Evolutionary conservation across 2,797 vertebrate genomes (phyloP), one percentile per base, ranked within the genome.

Genomic region (Phrynocephalus vlangalii): DNA sequence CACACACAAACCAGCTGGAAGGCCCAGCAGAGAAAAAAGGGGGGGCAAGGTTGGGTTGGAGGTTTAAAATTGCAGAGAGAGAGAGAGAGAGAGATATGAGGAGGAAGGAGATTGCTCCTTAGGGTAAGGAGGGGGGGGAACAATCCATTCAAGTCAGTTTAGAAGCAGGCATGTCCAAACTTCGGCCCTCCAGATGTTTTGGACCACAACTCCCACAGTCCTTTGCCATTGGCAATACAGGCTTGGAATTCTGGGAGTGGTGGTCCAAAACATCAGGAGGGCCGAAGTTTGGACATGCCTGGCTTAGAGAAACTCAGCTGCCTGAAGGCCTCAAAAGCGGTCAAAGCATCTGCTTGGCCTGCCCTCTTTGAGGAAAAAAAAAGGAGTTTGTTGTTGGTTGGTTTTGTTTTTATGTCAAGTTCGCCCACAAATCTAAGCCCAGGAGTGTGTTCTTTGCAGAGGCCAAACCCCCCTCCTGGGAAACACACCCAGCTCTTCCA

Each of bases 81-180:
- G 70, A 38, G 18, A 26, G 15, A 18, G 44, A 78, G 20, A 6
- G 33, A 20, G 20, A 26, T 26, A 16, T 24, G 44, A 15, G 82
- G 87, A 2, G 28, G 89, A 83, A 90, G 91, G 95, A 95, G 89
- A 91, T 75, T 60, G 60, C 72, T 38, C 8, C 18, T 33, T 38
- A 38, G 18, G 8, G 26, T 76, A 8, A 11, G 56, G 83, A 16
- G 3, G 1, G 30, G 68, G 93, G 94, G 94, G 91, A 91, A 92
- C 5, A 93, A 83, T 92, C 82, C 93, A 75, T 94, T 97, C 97
- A 97, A 96, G 96, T 97, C 95, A 96, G 95, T 96, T 96, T 96
- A 95, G 96, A 44, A 44, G 38, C 38, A 44, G 38, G 38, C 38
- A 44, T 44, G 38, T 44, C 3, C 38, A 44, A 4, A 44, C 38